Percentiles rank a stretch among this genome's conserved stretches.
These are phyloP conservation scores for Machimus atricapillus DNA, from an alignment of 2,888 invertebrate genomes.

Conservation along the genomic window DNA sequence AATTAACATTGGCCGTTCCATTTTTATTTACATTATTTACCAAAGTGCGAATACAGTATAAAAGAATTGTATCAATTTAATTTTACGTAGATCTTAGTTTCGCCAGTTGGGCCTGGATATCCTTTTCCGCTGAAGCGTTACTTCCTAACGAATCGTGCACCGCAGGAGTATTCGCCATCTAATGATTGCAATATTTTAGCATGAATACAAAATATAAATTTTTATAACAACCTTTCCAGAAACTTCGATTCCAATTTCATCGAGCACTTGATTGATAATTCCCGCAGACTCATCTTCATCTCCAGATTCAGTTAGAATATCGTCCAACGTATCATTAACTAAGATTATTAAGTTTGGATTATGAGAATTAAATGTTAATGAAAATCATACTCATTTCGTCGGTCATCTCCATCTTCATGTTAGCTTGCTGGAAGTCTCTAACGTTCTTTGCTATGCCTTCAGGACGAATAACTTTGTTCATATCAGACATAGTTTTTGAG, in stretches of 20 bases:
- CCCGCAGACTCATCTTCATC: conserved; percentile 90
- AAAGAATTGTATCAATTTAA: background rate
- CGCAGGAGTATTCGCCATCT: conserved; percentile 74
- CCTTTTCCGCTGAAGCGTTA: conserved; percentile 68
- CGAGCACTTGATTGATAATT: conserved; percentile 89
- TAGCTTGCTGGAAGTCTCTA: conserved; percentile 83
- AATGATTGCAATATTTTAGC: conserved; percentile 47
- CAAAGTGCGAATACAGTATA: background rate
- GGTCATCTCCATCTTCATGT: conserved; percentile 92
- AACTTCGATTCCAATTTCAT: conserved; percentile 95
- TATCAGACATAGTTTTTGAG: conserved; percentile 85
- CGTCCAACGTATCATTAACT: conserved; percentile 91
- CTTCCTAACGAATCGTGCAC: conserved; percentile 69
- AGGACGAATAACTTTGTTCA: conserved; percentile 88
- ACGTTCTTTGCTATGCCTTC: conserved; percentile 83
- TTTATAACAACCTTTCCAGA: conserved; percentile 75
- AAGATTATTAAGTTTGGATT: conserved; percentile 45
- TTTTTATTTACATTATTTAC: conserved; percentile 2
- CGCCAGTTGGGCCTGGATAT: conserved; percentile 76
- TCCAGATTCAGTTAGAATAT: conserved; percentile 85
- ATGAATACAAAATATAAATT: background rate
- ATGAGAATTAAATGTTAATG: background rate
- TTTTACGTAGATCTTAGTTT: conserved; percentile 65
- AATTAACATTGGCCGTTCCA: background rate
- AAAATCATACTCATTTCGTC: conserved; percentile 86